Conservation (phyloP, 2,797 vertebrate genomes). For the Crocodylus rhombifer region DNA sequence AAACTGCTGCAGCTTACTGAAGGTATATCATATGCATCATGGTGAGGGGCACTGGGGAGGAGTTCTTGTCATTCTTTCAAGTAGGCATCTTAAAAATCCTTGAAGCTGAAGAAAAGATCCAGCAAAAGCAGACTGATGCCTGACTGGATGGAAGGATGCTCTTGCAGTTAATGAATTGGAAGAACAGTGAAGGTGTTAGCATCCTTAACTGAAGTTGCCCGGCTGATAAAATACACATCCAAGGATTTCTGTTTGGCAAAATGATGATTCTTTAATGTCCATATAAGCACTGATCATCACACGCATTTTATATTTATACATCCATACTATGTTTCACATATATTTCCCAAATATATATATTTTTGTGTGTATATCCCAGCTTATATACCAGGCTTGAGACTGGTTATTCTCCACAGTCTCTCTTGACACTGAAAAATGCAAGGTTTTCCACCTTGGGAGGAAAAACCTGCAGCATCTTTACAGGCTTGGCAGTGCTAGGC, state of each 20-base stretch:
- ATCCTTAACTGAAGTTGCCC: fast-evolving
- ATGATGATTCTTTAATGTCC: background rate
- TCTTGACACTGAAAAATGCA: too few relatives aligned
- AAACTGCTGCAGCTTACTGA: background rate
- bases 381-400: too few relatives aligned
- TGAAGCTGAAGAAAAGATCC: fast-evolving
- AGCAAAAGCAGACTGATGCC: background rate
- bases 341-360: too few relatives aligned
- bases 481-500: too few relatives aligned
- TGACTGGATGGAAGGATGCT: background rate
- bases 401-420: too few relatives aligned
- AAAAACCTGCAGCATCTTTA: too few relatives aligned
- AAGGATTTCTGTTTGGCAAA: constrained; percentile 2
- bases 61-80: background rate
- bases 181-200: constrained; percentile 2
- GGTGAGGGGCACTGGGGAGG: background rate
- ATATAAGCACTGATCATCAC: fast-evolving
- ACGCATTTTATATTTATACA: too few relatives aligned
- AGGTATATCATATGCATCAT: too few relatives aligned
- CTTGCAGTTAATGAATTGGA: background rate
- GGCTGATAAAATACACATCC: background rate
- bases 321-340: too few relatives aligned
- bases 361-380: too few relatives aligned
- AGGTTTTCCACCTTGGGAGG: too few relatives aligned
- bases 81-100: background rate